These are phyloP conservation scores for Tethea ocularis DNA, from an alignment of 2,888 invertebrate genomes.

Conservation along the genomic window DNA sequence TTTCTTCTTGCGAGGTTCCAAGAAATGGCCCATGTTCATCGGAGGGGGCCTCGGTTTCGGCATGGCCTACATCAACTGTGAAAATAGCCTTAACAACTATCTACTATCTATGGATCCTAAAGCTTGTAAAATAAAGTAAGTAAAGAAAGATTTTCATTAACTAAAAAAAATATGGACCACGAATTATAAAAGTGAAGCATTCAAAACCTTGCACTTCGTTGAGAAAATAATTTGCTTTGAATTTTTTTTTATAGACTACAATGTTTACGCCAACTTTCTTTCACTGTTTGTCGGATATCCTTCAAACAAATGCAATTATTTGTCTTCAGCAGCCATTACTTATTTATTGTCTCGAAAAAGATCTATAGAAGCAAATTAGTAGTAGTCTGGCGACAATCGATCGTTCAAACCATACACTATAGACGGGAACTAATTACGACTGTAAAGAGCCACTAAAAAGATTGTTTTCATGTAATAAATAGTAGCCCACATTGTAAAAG, in stretches of 20 bases:
- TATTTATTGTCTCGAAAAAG: slow-evolving; percentile 6
- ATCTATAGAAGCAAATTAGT: slow-evolving; percentile 30
- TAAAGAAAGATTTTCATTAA: slow-evolving; percentile 16
- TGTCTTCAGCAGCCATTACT: not conserved
- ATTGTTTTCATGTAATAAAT: slow-evolving; percentile 27
- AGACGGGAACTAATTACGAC: slow-evolving; percentile 64
- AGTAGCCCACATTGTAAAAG: slow-evolving; percentile 58
- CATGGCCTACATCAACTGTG: slow-evolving; percentile 94
- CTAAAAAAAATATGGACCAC: too few relatives aligned
- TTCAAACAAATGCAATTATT: slow-evolving; percentile 16
- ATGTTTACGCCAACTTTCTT: slow-evolving; percentile 16
- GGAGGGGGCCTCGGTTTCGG: slow-evolving; percentile 96
- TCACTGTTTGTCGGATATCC: slow-evolving; percentile 11
- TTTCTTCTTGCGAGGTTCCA: slow-evolving; percentile 90
- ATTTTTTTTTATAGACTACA: not conserved
- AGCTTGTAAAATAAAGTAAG: slow-evolving; percentile 66
- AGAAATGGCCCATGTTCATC: slow-evolving; percentile 92
- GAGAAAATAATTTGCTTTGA: too few relatives aligned
- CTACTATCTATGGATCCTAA: slow-evolving; percentile 65
- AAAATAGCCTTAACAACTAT: slow-evolving; percentile 77
- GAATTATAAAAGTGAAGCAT: too few relatives aligned
- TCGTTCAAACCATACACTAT: slow-evolving; percentile 37
- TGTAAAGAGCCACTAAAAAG: slow-evolving; percentile 36
- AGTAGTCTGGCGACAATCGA: slow-evolving; percentile 37
- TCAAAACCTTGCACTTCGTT: too few relatives aligned